A percentile compares a stretch with the other conserved stretches of the same genome.
Evolutionary conservation across 2,888 invertebrate genomes (phyloP).

Genomic region (Scaptodrosophila latifasciaeformis): DNA sequence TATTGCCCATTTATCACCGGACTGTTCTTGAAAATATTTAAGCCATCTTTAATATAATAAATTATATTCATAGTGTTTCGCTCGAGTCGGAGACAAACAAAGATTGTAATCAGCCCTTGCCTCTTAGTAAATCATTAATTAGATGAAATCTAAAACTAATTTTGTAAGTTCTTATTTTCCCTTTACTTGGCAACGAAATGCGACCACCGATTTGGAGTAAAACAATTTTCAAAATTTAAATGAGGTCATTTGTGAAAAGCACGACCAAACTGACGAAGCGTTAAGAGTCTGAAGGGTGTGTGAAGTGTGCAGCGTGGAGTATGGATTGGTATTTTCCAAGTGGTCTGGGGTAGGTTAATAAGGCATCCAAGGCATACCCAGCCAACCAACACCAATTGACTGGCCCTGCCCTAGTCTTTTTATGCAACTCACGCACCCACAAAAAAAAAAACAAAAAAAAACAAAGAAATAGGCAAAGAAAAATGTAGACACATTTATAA

Average conservation of each 20-base stretch:
- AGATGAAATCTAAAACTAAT: not conserved
- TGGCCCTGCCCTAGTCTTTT: not conserved
- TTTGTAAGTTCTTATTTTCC: not conserved
- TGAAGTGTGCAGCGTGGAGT: not conserved
- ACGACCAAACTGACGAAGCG: slow-evolving; percentile 53
- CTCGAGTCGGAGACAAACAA: too few species aligned
- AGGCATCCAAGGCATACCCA: not conserved
- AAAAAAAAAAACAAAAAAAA: slow-evolving; percentile 25
- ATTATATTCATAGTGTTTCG: slow-evolving; percentile 2
- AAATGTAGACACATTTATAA: slow-evolving; percentile 48
- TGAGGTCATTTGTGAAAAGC: slow-evolving; percentile 5
- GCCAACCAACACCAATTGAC: not conserved
- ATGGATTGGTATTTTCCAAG: too few species aligned
- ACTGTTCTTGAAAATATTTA: too few species aligned
- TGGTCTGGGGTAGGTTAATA: too few species aligned
- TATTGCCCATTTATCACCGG: too few species aligned
- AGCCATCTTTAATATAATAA: too few species aligned
- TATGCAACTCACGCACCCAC: slow-evolving; percentile 5
- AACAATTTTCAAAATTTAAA: slow-evolving; percentile 2
- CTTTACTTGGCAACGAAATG: too few species aligned
- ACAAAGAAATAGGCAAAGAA: slow-evolving; percentile 38
- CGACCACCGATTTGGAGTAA: too few species aligned
- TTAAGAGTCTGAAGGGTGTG: slow-evolving; percentile 42
- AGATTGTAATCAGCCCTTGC: too few species aligned
- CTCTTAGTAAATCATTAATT: too few species aligned